Evolutionary conservation across 1,140 invertebrate genomes (phyloP).

Genomic region (Cepaea nemoralis): DNA sequence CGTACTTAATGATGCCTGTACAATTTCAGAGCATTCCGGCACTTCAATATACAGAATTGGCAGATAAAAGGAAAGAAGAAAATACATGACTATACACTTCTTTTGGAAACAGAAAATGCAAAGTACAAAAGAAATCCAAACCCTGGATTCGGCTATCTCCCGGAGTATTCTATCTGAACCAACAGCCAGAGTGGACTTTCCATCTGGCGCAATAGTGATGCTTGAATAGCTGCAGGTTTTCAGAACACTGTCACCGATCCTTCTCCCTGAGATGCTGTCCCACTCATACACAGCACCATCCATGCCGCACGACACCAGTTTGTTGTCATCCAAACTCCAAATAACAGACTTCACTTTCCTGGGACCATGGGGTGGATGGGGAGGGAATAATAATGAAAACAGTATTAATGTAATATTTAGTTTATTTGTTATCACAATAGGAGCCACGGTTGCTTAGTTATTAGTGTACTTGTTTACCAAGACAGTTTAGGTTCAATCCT

Average conservation of each 20-base stretch:
- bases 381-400: no score
- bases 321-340: slow-evolving; percentile 84
- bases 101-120: no score
- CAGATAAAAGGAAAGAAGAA: background rate
- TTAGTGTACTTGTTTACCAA: no score
- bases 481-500: no score
- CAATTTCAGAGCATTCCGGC: no score
- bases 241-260: slow-evolving; percentile 83
- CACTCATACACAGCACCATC: slow-evolving; percentile 94
- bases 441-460: no score
- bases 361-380: no score
- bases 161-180: slow-evolving; percentile 83
- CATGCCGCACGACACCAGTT: slow-evolving; percentile 83
- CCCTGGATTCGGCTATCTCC: slow-evolving; percentile 81
- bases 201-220: slow-evolving; percentile 76
- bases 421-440: no score
- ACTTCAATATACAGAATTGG: background rate
- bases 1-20: no score
- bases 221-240: slow-evolving; percentile 80
- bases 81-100: background rate
- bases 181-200: slow-evolving; percentile 81
- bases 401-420: no score
- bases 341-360: slow-evolving; percentile 76
- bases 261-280: slow-evolving; percentile 80
- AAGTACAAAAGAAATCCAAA: slow-evolving; percentile 39